A percentile compares a stretch with the other conserved stretches of the same genome.
Evolutionary conservation across 2,113 vertebrate species (phyloP).

Genomic region (Erpornis zantholeuca): DNA sequence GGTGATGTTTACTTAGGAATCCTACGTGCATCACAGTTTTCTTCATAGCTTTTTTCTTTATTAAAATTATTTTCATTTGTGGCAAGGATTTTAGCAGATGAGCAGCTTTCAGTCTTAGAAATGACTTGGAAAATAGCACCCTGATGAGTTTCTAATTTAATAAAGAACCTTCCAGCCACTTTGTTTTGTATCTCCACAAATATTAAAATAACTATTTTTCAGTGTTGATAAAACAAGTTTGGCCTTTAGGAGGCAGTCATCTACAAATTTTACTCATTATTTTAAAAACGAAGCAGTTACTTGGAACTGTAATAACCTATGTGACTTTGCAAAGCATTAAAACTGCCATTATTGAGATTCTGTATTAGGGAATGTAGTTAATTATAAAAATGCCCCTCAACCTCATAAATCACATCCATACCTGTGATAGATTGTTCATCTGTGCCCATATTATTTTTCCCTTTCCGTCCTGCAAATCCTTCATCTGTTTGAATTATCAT

Average conservation of each 20-base stretch:
- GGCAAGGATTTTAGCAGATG: neutral
- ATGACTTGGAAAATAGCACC: neutral
- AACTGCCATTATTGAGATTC: neutral
- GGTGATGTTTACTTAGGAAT: neutral
- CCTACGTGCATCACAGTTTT: neutral
- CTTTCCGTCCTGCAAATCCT: neutral
- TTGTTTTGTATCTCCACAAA: neutral
- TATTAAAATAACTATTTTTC: neutral
- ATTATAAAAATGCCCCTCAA: neutral
- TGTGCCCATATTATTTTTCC: neutral
- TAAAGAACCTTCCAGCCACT: neutral
- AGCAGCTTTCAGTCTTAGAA: neutral
- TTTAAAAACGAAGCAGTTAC: neutral
- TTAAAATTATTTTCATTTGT: neutral
- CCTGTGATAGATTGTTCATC: neutral
- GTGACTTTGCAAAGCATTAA: neutral
- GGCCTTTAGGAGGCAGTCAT: slow-evolving; percentile 22
- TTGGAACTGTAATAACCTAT: neutral
- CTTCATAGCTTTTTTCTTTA: neutral
- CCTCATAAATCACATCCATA: neutral
- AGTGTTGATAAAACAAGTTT: neutral
- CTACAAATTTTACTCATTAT: neutral
- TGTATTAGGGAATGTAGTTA: neutral
- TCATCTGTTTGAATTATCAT: neutral
- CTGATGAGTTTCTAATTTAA: neutral